A percentile compares a stretch with the other conserved stretches of the same genome.
phyloP scores from a whole-genome alignment of 2,113 vertebrate species.

The Oncorhynchus tshawytscha region DNA sequence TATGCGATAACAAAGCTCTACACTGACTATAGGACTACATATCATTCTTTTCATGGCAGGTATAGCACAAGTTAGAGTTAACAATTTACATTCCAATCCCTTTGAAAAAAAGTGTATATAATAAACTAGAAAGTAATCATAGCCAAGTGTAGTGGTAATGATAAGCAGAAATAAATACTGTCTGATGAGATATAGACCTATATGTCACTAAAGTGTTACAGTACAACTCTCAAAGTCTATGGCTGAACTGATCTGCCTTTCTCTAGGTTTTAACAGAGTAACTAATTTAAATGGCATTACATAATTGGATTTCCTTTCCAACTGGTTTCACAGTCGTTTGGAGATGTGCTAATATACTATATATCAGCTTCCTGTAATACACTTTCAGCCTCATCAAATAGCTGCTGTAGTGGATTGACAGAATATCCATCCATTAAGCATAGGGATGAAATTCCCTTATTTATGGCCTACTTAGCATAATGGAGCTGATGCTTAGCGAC shows the following conservation, averaged over 20 bases:
- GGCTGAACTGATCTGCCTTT: conserved; percentile 23
- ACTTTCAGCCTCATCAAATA: conserved; percentile 37
- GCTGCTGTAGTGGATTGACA: conserved; percentile 24
- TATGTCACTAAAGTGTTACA: neutral
- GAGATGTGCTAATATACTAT: conserved; percentile 2
- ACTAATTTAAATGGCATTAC: conserved; percentile 43
- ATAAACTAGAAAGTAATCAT: no score
- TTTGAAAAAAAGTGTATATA: no score
- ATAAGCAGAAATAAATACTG: no score
- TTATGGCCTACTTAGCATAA: conserved; percentile 16
- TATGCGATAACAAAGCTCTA: neutral
- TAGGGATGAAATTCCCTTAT: conserved; percentile 9
- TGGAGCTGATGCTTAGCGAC: neutral
- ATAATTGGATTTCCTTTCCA: conserved; percentile 42
- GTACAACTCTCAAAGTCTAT: neutral
- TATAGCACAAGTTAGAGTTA: no score
- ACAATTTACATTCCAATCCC: no score
- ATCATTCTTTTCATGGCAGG: no score
- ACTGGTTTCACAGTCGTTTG: conserved; percentile 26
- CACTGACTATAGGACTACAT: neutral
- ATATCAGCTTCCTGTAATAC: conserved; percentile 11
- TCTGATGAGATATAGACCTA: no score
- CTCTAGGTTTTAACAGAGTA: conserved; percentile 29
- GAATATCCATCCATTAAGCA: neutral
- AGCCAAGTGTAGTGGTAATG: no score